Conservation (phyloP, 2,113 vertebrate genomes). For the Corythoichthys haematopterus region DNA sequence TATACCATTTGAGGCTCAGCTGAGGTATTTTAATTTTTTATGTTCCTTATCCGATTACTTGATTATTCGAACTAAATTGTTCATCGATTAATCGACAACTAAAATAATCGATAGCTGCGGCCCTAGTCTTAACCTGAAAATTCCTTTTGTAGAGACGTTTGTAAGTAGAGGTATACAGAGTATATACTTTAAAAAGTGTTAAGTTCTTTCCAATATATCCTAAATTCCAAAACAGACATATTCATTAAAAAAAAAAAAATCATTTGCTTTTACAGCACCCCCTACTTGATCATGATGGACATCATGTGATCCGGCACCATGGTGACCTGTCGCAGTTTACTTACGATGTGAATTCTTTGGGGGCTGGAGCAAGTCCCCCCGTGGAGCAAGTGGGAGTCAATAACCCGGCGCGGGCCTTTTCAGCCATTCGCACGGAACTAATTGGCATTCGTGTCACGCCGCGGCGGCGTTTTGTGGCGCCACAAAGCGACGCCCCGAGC, state of each 20-base stretch:
- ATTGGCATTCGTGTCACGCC: conserved; percentile 66
- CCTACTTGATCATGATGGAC: conserved; percentile 55
- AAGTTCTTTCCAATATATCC: background rate
- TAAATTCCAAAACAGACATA: background rate
- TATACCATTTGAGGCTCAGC: too few species aligned
- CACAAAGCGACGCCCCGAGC: conserved; percentile 32
- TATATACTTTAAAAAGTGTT: too few species aligned
- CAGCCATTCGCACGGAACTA: conserved; percentile 49
- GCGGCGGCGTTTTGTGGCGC: conserved; percentile 38
- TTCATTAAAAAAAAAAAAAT: background rate
- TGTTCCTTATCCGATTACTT: too few species aligned
- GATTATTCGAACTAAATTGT: too few species aligned
- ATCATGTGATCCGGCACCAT: conserved; percentile 77
- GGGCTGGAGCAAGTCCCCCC: too few species aligned
- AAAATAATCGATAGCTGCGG: too few species aligned
- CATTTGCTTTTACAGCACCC: conserved; percentile 21
- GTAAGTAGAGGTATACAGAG: too few species aligned
- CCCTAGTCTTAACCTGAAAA: too few species aligned
- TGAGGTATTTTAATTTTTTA: too few species aligned
- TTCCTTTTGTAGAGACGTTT: too few species aligned
- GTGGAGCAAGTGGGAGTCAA: conserved; percentile 44
- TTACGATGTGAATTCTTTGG: too few species aligned
- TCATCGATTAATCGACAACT: too few species aligned
- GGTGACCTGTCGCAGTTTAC: conserved; percentile 45
- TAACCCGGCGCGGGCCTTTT: conserved; percentile 46